Conservation (phyloP, 2,113 vertebrate species). For the Platanista minor region DNA sequence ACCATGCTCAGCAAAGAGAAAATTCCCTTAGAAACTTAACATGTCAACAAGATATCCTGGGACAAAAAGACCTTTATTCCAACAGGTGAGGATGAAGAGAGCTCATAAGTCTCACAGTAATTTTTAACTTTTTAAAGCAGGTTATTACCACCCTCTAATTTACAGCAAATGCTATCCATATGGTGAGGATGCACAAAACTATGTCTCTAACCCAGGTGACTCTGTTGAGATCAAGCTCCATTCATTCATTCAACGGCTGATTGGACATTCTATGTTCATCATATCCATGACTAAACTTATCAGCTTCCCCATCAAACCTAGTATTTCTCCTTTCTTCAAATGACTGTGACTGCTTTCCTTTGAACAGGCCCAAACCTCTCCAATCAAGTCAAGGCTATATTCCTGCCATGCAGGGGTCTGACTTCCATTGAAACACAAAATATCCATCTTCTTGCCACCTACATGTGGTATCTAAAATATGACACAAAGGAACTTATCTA, state of each 20-base stretch:
- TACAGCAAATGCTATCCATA: not conserved
- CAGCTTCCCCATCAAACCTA: not conserved
- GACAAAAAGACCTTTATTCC: not conserved
- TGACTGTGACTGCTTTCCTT: not conserved
- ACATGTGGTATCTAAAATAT: not conserved
- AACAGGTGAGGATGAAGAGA: not conserved
- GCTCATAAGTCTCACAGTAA: not conserved
- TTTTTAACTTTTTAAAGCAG: not conserved
- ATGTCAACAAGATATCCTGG: not conserved
- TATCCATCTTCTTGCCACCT: not conserved
- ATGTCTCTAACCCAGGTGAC: not conserved
- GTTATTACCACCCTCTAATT: not conserved
- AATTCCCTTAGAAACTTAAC: not conserved
- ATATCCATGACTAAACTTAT: not conserved
- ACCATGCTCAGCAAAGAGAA: constrained; percentile 11
- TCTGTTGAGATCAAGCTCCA: not conserved
- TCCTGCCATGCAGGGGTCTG: not conserved
- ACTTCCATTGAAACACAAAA: not conserved
- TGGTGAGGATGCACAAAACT: not conserved
- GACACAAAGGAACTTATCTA: not conserved
- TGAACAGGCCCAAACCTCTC: not conserved
- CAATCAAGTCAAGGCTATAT: not conserved
- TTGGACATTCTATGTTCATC: not conserved
- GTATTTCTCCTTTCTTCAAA: not conserved
- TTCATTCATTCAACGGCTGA: not conserved